Conservation (phyloP, 2,797 vertebrate species). For the Sparus aurata region DNA sequence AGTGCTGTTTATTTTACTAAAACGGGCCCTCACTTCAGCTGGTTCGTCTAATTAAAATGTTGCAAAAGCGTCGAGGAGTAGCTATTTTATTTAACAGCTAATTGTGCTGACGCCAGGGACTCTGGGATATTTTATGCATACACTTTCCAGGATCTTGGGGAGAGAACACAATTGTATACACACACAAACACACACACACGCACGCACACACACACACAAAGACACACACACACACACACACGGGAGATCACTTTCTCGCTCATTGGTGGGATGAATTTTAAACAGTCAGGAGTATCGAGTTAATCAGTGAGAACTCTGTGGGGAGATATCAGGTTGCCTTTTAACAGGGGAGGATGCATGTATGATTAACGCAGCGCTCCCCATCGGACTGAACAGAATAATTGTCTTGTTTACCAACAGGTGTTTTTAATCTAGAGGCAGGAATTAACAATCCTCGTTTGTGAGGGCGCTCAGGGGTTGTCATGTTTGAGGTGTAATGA, state of each 20-base stretch:
- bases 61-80: constrained; percentile 89
- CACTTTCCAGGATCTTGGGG: constrained; percentile 90
- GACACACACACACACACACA: constrained; percentile 62
- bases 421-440: constrained; percentile 88
- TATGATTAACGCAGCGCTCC: constrained; percentile 94
- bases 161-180: constrained; percentile 53
- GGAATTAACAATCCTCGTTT: constrained; percentile 75
- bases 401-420: constrained; percentile 97
- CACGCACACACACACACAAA: constrained; percentile 75
- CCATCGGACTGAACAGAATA: constrained; percentile 89
- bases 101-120: constrained; percentile 97
- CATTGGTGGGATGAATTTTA: constrained; percentile 97
- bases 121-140: constrained; percentile 92
- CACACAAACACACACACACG: constrained; percentile 36
- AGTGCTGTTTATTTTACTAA: constrained; percentile 93
- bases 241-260: constrained; percentile 94
- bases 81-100: constrained; percentile 99
- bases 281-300: constrained; percentile 93
- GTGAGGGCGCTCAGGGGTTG: constrained; percentile 52
- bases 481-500: constrained; percentile 59
- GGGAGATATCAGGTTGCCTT: constrained; percentile 96
- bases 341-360: constrained; percentile 95
- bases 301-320: constrained; percentile 94
- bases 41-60: constrained; percentile 96
- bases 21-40: constrained; percentile 92